Conservation (phyloP, 2,113 vertebrate genomes). For the Macaca nemestrina region DNA sequence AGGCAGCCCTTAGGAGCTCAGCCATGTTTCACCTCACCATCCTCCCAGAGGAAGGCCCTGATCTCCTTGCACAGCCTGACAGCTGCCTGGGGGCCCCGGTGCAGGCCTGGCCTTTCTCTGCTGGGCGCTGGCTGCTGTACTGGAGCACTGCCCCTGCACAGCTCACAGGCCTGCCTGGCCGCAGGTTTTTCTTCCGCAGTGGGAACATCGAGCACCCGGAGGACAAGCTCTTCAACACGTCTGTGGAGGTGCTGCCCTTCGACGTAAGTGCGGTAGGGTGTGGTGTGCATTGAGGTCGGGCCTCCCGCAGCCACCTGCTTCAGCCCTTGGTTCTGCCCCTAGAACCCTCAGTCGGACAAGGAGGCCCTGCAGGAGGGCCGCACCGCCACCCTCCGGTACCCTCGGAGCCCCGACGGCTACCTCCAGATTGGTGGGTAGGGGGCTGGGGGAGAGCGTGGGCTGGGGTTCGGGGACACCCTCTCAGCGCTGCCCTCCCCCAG, state of each 20-base stretch:
- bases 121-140: background rate
- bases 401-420: conserved; percentile 94
- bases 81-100: background rate
- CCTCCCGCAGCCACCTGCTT: background rate
- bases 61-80: background rate
- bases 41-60: background rate
- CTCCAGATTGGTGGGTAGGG: conserved; percentile 92
- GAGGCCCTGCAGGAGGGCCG: conserved; percentile 94
- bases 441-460: background rate
- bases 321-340: conserved; percentile 41
- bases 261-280: conserved; percentile 88
- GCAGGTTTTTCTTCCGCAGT: conserved; percentile 97
- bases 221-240: conserved; percentile 98
- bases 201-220: conserved; percentile 98
- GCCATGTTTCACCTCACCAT: background rate
- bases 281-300: background rate
- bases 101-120: background rate
- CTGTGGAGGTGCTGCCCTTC: conserved; percentile 96
- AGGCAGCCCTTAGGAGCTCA: background rate
- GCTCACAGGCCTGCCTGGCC: conserved; percentile 59
- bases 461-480: background rate
- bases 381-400: conserved; percentile 89
- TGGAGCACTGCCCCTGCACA: background rate
- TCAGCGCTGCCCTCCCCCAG: conserved; percentile 77
- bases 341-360: conserved; percentile 97